Evolutionary conservation across 2,888 invertebrate species (phyloP).

Genomic region (Acanthococcus lagerstroemiae): DNA sequence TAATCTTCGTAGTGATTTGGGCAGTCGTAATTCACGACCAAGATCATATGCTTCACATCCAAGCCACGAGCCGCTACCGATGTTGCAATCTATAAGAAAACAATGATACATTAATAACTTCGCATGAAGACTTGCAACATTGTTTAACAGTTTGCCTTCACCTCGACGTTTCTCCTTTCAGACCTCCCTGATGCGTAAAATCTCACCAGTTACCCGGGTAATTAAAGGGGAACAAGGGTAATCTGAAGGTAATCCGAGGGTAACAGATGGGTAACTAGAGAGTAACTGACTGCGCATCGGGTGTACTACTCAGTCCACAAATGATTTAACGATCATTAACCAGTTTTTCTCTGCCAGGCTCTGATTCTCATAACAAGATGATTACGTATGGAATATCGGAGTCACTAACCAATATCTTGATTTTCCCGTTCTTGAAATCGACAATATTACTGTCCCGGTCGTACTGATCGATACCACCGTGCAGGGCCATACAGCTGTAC

Average conservation of each 20-base stretch:
- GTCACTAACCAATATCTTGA: constrained; percentile 68
- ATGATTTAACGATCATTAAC: too few relatives aligned
- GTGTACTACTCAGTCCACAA: too few relatives aligned
- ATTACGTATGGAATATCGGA: too few relatives aligned
- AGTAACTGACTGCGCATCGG: too few relatives aligned
- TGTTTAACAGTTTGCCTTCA: background rate
- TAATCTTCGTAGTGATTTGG: constrained; percentile 99
- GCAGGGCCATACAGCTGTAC: constrained; percentile 92
- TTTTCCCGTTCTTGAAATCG: constrained; percentile 92
- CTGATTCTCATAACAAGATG: too few relatives aligned
- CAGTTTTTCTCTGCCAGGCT: too few relatives aligned
- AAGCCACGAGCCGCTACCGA: constrained; percentile 96
- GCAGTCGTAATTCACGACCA: constrained; percentile 98
- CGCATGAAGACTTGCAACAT: background rate
- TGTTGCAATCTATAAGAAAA: constrained; percentile 61
- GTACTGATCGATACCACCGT: constrained; percentile 98
- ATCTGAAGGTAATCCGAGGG: too few relatives aligned
- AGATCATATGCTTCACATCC: constrained; percentile 94
- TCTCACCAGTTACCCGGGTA: too few relatives aligned
- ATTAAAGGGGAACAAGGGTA: too few relatives aligned
- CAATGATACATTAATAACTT: background rate
- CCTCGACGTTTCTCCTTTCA: too few relatives aligned
- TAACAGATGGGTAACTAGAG: too few relatives aligned
- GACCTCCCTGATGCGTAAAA: too few relatives aligned
- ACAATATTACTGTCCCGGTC: constrained; percentile 95